Evolutionary conservation across 2,113 vertebrate genomes (phyloP), one percentile per base, ranked within the genome.

Genomic region (Myrmecophaga tridactyla): DNA sequence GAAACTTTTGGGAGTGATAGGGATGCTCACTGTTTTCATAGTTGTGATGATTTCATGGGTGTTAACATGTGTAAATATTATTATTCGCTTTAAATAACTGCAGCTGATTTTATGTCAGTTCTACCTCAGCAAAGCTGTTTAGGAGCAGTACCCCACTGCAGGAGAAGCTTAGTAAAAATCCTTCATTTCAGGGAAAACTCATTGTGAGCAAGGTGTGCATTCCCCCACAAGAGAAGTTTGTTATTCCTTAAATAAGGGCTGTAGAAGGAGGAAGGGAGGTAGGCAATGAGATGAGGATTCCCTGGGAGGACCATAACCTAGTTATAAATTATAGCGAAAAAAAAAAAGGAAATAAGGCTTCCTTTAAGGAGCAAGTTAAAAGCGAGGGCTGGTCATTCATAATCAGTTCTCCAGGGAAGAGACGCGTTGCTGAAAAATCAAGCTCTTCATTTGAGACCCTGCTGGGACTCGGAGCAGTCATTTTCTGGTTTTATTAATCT

Each of bases 281-380:
- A 13, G 84, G 6, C 39, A 77, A 43, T 58, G 53, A 72, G 80
- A 34, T 53, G 86, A 94, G 82, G 58, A 72, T 9, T 86, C 73
- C 73, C 72, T 83, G 43, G 89, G 90, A 96, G 94, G 36, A 2
- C 21, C 14, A 4, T 62, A 90, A 77, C 77, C 58, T 69, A 58
- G 39, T 69, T 67, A 81, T 56, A 69, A 77, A 70, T 65, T 72
- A 67, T 46, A 65, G 56, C 63, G n/a, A n/a, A n/a, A 78, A 65
- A 81, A 89, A 56, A 34, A 90, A 86, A 62, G 58, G 58, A 73
- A 86, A 73, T 11, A 63, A 25, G 51, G 6, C 36, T 67, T 76
- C 39, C n/a, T 96, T 60, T 90, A 65, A 82, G 76, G 90, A 51
- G 69, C 63, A 90, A 83, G n/a, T 89, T 73, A 43, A 4, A 69